phyloP scores from a whole-genome alignment of 1,140 invertebrate genomes.

The Drosophila persimilis region DNA sequence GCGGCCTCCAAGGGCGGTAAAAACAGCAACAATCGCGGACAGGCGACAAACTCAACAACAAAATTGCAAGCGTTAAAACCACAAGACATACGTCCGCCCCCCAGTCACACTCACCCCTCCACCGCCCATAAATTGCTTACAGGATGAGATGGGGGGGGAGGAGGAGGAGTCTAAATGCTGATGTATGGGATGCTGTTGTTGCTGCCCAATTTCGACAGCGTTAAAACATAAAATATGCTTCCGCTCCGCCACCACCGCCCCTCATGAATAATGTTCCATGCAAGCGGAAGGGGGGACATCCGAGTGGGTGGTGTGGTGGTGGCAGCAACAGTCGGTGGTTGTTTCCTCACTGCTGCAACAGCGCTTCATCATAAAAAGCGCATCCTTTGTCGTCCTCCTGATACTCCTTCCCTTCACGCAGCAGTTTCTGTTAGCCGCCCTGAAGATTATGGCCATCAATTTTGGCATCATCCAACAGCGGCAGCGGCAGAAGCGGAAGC shows the following conservation, averaged over 20 bases:
- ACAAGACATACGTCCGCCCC: constrained; percentile 65
- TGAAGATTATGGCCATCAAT: constrained; percentile 81
- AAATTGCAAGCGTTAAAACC: constrained; percentile 75
- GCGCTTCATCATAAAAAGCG: constrained; percentile 79
- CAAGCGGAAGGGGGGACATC: constrained; percentile 19
- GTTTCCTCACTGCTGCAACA: constrained; percentile 64
- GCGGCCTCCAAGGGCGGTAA: no score
- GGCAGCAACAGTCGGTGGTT: constrained; percentile 53
- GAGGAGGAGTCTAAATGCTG: constrained; percentile 66
- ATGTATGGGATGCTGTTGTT: constrained; percentile 73
- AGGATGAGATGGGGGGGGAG: constrained; percentile 22
- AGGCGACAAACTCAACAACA: constrained; percentile 36
- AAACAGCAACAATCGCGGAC: constrained; percentile 66
- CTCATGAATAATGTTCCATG: constrained; percentile 77
- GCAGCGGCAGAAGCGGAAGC: constrained; percentile 26
- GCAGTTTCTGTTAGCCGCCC: no score
- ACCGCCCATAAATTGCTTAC: constrained; percentile 24
- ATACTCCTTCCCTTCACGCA: constrained; percentile 16
- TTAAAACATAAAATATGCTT: constrained; percentile 83
- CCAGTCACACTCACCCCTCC: neutral
- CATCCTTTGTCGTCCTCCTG: constrained; percentile 66
- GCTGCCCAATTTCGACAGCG: constrained; percentile 76
- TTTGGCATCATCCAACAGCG: constrained; percentile 71
- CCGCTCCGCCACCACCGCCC: constrained; percentile 38
- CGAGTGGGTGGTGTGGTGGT: constrained; percentile 43